These are phyloP conservation scores for Dolichoris vasculosae DNA, from an alignment of 1,140 invertebrate species.

Conservation along the genomic window DNA sequence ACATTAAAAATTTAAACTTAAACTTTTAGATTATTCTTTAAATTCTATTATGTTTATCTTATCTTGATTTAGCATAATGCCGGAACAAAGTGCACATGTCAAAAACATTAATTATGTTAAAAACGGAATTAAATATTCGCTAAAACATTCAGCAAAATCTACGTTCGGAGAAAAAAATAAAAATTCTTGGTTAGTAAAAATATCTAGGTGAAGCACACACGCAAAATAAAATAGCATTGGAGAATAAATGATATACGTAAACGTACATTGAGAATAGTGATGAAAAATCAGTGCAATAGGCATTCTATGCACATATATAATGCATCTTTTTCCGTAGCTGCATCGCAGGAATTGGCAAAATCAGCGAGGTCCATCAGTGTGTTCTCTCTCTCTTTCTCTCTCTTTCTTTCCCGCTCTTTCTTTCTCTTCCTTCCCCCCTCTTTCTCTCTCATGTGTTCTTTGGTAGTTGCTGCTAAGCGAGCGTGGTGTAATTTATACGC, in stretches of 20 bases:
- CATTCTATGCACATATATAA: neutral
- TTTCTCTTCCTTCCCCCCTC: neutral
- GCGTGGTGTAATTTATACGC: slow-evolving; percentile 48
- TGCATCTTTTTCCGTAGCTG: neutral
- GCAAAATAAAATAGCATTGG: neutral
- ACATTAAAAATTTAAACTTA: neutral
- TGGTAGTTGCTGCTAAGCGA: slow-evolving; percentile 20
- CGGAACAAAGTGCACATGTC: neutral
- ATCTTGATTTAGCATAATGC: neutral
- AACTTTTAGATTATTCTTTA: neutral
- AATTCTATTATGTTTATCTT: neutral
- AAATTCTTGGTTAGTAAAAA: no score
- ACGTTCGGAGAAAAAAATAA: neutral
- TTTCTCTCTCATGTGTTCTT: neutral
- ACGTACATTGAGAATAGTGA: neutral
- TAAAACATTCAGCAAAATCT: neutral
- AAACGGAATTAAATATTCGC: neutral
- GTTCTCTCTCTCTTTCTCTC: slow-evolving; percentile 15
- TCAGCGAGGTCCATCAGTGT: slow-evolving; percentile 30
- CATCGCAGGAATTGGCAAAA: slow-evolving; percentile 27
- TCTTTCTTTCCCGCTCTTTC: neutral
- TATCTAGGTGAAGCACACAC: no score
- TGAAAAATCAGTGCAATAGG: slow-evolving; percentile 25
- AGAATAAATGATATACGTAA: neutral
- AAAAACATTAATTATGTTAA: neutral